Evolutionary conservation across 2,888 invertebrate genomes (phyloP), one percentile per base, ranked within the genome.

Genomic region (Lasiommata megera): DNA sequence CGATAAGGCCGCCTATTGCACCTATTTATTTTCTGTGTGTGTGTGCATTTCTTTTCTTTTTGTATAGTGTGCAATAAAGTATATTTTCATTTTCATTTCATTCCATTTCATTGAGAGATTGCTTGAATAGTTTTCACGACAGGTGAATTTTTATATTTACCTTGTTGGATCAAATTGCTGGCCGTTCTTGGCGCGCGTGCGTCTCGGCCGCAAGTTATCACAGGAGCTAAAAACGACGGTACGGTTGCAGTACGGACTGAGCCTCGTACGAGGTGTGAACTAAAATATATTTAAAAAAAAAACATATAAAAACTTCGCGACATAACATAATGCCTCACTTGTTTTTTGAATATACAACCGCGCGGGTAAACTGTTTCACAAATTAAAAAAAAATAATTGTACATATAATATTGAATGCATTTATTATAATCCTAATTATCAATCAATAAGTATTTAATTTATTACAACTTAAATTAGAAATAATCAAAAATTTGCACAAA

Each of bases 241-340:
- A 37, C 59, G 56, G 58, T 61, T 67, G 64, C 67, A 65, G 60
- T 61, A 56, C 44, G 31, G 56, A 17, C 52, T 48, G 56, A 47
- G 14, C 52, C 55, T 41, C 47, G 36, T 38, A 16, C 44, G 55
- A 48, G 57, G 52, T 50, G 58, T 58, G 57, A 53, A 50, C 38
- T 37, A 37, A 41, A 46, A 43, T 50, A 29, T 17, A 52, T 41
- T 11, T 29, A 18, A 41, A 54, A 60, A 56, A 53, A 54, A 62
- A 73, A 76, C 72, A 71, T 66, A 66, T 59, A 41, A 47, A 67
- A 74, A 75, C 68, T 72, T 68, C 61, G 41, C 61, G 59, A 63
- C 63, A 52, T 44, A 41, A 31, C 61, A 54, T 67, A 66, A 63
- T 53, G 58, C 61, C 61, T 74, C 77, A 84, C 77, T 84, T 66